A percentile compares a stretch with the other conserved stretches of the same genome.
phyloP scores from a whole-genome alignment of 2,113 vertebrate species.

The Laterallus jamaicensis region DNA sequence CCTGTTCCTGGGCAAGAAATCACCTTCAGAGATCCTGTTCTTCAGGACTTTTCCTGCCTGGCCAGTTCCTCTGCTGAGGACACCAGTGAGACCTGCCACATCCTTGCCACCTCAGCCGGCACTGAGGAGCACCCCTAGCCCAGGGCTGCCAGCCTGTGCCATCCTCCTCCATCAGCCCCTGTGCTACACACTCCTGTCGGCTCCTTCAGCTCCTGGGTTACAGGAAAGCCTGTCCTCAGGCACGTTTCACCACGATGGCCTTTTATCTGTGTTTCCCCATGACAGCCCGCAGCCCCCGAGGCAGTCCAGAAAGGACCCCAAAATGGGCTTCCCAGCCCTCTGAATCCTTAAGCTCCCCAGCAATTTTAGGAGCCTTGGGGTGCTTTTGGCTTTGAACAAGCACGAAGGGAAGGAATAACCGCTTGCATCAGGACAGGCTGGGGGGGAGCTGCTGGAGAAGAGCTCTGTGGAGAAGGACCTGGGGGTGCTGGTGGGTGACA shows the following conservation, averaged over 20 bases:
- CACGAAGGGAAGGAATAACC: too few species aligned
- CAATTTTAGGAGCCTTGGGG: neutral
- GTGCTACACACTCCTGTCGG: accelerated
- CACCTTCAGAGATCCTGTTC: neutral
- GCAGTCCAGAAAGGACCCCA: neutral
- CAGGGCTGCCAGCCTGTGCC: neutral
- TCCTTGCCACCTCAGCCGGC: neutral
- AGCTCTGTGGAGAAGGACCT: too few species aligned
- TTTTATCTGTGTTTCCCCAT: neutral
- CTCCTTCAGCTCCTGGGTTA: neutral
- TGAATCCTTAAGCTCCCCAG: too few species aligned
- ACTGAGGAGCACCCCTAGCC: neutral
- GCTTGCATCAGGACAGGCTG: too few species aligned
- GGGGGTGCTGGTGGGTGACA: too few species aligned
- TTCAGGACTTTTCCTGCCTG: neutral
- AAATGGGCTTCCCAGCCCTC: neutral
- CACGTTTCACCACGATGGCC: neutral
- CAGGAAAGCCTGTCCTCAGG: neutral
- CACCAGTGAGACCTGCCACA: accelerated
- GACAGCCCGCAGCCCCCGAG: neutral
- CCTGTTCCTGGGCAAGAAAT: neutral
- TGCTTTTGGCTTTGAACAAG: neutral
- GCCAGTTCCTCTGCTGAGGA: neutral
- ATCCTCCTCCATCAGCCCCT: neutral
- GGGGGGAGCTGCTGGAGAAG: too few species aligned